Conservation (phyloP, 1,140 invertebrate species). For the Achroia grisella region DNA sequence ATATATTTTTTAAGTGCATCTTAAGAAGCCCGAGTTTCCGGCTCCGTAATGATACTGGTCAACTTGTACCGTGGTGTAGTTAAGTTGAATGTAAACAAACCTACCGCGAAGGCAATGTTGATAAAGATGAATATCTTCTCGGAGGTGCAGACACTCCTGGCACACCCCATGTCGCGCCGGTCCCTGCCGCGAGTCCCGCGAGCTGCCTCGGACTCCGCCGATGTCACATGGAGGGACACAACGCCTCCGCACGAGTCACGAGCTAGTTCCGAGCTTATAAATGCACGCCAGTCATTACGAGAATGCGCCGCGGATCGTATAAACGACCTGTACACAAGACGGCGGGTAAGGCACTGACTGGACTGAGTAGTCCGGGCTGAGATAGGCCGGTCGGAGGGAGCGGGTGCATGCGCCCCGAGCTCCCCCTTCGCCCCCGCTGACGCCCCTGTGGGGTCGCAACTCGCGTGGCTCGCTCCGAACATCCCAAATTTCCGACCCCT, state of each 20-base stretch:
- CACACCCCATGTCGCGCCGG: constrained; percentile 38
- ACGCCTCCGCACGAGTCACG: no score
- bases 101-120: constrained; percentile 64
- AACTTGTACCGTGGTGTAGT: no score
- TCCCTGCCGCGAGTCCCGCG: background rate
- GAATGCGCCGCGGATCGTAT: constrained; percentile 8
- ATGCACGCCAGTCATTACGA: background rate
- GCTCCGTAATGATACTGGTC: no score
- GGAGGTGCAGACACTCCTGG: constrained; percentile 43
- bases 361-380: constrained; percentile 4
- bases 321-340: constrained; percentile 8
- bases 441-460: constrained; percentile 1
- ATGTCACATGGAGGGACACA: background rate
- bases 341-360: constrained; percentile 46
- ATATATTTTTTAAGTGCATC: no score
- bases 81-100: constrained; percentile 12
- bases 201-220: background rate
- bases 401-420: constrained; percentile 4
- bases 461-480: constrained; percentile 4
- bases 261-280: background rate
- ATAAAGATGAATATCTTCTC: constrained; percentile 65
- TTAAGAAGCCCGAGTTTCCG: no score
- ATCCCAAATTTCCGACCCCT: background rate
- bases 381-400: constrained; percentile 8
- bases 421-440: no score